Percentiles rank a stretch among this genome's conserved stretches.
phyloP scores from a whole-genome alignment of 2,113 vertebrate species.

The Zeus faber region DNA sequence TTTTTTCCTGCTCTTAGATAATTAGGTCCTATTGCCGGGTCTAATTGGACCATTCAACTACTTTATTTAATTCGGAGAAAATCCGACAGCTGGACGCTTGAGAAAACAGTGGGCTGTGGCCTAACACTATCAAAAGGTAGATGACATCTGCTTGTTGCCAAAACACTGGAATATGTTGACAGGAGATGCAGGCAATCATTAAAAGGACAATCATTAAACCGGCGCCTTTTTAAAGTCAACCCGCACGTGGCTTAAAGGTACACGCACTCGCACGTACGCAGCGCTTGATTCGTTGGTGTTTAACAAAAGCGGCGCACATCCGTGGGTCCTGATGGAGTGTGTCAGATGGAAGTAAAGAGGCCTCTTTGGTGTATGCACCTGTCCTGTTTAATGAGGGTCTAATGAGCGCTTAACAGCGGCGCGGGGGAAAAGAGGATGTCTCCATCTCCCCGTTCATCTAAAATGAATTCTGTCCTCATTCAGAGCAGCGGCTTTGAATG shows the following conservation, averaged over 20 bases:
- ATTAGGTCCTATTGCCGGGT: too few species aligned
- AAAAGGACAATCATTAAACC: too few species aligned
- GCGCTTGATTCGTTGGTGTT: slow-evolving; percentile 59
- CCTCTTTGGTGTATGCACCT: slow-evolving; percentile 70
- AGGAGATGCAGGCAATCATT: too few species aligned
- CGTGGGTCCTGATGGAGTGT: slow-evolving; percentile 52
- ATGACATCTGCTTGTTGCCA: too few species aligned
- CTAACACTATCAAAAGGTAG: too few species aligned
- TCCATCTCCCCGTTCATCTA: slow-evolving; percentile 37
- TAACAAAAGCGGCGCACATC: slow-evolving; percentile 70
- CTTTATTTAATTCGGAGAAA: too few species aligned
- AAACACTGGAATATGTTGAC: background rate
- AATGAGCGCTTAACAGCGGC: slow-evolving; percentile 63
- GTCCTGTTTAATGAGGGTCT: slow-evolving; percentile 68
- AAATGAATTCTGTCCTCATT: slow-evolving; percentile 59
- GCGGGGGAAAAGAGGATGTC: slow-evolving; percentile 31
- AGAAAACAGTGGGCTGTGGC: slow-evolving; percentile 1
- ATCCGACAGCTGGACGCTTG: slow-evolving; percentile 15
- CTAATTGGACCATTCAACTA: too few species aligned
- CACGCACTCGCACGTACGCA: slow-evolving; percentile 48
- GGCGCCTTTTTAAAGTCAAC: slow-evolving; percentile 33
- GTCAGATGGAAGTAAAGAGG: slow-evolving; percentile 52
- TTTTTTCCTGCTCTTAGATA: too few species aligned
- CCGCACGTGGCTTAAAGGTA: slow-evolving; percentile 39
- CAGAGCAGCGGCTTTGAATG: slow-evolving; percentile 19